These are phyloP conservation scores for Drosophila rhopaloa DNA, from an alignment of 1,140 invertebrate genomes.

Conservation along the genomic window DNA sequence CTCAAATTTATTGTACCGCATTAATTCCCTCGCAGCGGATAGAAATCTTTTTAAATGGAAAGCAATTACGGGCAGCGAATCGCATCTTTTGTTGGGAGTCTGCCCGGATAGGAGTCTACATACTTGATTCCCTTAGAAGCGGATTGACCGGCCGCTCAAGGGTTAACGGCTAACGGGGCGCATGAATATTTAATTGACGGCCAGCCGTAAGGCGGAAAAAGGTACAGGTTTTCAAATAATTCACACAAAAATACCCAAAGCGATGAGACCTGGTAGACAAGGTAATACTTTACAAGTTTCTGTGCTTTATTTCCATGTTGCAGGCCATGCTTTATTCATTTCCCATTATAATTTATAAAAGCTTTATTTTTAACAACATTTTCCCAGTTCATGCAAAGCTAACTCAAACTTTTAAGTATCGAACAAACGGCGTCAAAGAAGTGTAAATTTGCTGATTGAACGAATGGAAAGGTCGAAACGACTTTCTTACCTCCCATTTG, in stretches of 20 bases:
- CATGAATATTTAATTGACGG: constrained; percentile 54
- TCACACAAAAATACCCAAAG: constrained; percentile 30
- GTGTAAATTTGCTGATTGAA: constrained; percentile 29
- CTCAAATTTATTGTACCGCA: constrained; percentile 57
- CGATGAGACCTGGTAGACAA: background rate
- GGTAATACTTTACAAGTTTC: constrained; percentile 19
- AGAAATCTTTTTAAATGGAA: constrained; percentile 42
- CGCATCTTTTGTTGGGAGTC: constrained; percentile 29
- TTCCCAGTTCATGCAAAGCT: constrained; percentile 4
- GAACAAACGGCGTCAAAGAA: constrained; percentile 18
- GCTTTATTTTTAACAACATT: constrained; percentile 11
- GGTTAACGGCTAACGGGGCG: constrained; percentile 30
- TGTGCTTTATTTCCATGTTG: background rate
- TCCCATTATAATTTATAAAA: constrained; percentile 39
- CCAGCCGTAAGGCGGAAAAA: constrained; percentile 29
- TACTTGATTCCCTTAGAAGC: constrained; percentile 51
- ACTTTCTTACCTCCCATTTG: constrained; percentile 44
- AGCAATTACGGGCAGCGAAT: constrained; percentile 25
- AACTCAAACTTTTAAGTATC: constrained; percentile 39
- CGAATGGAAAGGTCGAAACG: constrained; percentile 46
- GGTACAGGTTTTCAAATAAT: constrained; percentile 19
- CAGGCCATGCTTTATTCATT: constrained; percentile 22
- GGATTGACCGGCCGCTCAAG: constrained; percentile 10
- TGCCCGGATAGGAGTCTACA: constrained; percentile 15
- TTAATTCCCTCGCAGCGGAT: constrained; percentile 43